A percentile compares a stretch with the other conserved stretches of the same genome.
Evolutionary conservation across 2,797 vertebrate species (phyloP).

Genomic region (Vireo griseus): DNA sequence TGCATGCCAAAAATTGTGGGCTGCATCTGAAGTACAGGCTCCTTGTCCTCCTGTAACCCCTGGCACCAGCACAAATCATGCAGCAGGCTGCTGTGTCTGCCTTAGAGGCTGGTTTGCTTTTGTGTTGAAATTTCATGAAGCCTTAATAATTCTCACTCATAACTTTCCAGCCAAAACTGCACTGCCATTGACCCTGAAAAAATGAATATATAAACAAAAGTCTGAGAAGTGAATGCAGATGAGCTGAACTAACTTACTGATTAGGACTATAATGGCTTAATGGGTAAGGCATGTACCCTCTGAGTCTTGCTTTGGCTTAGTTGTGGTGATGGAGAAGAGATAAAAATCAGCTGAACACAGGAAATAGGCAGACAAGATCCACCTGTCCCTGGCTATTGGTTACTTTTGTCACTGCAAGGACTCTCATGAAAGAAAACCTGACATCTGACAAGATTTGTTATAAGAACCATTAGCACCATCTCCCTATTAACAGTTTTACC

Average conservation of each 20-base stretch:
- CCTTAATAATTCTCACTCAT: not conserved
- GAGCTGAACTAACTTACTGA: not conserved
- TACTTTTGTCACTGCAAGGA: not conserved
- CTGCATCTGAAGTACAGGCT: fast-evolving
- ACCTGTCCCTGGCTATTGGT: not conserved
- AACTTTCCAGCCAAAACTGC: not conserved
- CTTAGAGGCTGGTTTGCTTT: not conserved
- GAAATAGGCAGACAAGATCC: not conserved
- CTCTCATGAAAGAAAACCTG: not conserved
- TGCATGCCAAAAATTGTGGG: not conserved
- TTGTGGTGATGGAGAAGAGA: not conserved
- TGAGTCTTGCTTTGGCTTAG: not conserved
- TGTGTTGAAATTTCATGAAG: constrained; percentile 6
- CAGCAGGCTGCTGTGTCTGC: not conserved
- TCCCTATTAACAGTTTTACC: not conserved
- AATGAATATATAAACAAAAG: not conserved
- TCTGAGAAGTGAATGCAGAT: not conserved
- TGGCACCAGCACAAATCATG: not conserved
- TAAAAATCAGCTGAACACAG: not conserved
- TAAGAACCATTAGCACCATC: not conserved
- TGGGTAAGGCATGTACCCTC: not conserved
- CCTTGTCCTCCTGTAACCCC: not conserved
- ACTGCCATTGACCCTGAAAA: not conserved
- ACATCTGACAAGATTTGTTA: not conserved
- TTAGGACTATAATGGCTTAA: not conserved